Percentiles rank a stretch among this genome's conserved stretches.
Conservation (phyloP, 1,140 invertebrate genomes). For the Brachionus manjavacas region DNA sequence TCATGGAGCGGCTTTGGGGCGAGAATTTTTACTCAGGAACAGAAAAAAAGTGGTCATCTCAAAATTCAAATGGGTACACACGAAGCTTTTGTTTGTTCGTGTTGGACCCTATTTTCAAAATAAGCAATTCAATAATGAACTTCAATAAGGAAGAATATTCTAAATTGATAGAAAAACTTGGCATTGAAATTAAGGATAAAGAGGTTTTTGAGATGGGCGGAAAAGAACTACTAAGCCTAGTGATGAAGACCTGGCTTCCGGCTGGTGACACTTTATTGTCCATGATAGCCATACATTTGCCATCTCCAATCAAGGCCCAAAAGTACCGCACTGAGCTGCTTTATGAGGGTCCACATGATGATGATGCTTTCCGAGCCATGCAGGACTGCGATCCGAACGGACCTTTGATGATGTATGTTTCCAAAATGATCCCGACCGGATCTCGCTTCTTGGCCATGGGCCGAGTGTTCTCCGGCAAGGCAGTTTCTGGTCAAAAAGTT, state of each 20-base stretch:
- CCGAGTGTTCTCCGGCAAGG: constrained; percentile 93
- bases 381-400: constrained; percentile 89
- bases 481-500: constrained; percentile 82
- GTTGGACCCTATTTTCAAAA: background rate
- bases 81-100: constrained; percentile 13
- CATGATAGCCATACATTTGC: constrained; percentile 99
- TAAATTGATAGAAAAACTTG: constrained; percentile 67
- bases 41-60: constrained; percentile 29
- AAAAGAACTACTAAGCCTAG: constrained; percentile 59
- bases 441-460: constrained; percentile 99
- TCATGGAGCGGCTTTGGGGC: background rate
- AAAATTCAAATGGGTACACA: background rate
- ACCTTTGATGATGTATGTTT: constrained; percentile 99
- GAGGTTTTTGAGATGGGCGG: constrained; percentile 62
- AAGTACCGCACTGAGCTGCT: constrained; percentile 98
- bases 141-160: constrained; percentile 87
- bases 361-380: constrained; percentile 52
- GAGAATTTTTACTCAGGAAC: background rate
- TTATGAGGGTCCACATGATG: constrained; percentile 64
- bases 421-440: constrained; percentile 97
- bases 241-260: constrained; percentile 97
- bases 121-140: background rate
- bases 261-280: constrained; percentile 97
- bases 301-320: constrained; percentile 95
- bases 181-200: constrained; percentile 88